phyloP scores from a whole-genome alignment of 2,113 vertebrate species.

The Maccullochella peelii region DNA sequence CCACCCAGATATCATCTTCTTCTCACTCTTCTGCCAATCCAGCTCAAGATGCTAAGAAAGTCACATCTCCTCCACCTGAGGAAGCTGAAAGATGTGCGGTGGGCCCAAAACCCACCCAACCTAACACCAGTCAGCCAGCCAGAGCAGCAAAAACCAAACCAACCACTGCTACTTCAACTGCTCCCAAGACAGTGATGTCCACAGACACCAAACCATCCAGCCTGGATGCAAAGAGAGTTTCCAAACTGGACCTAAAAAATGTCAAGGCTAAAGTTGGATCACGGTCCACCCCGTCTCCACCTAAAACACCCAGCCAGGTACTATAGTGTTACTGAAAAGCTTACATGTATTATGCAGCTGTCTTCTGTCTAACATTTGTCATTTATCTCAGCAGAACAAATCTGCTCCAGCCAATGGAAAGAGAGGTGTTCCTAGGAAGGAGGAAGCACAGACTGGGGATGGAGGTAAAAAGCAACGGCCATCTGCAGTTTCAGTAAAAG shows the following conservation, averaged over 20 bases:
- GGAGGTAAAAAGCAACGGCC: conserved; percentile 46
- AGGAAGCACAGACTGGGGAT: conserved; percentile 14
- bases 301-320: conserved; percentile 63
- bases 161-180: neutral
- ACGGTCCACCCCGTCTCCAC: conserved; percentile 8
- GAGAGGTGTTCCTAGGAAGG: conserved; percentile 48
- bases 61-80: neutral
- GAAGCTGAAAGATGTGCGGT: neutral
- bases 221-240: conserved; percentile 42
- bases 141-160: conserved; percentile 38
- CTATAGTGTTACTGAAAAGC: neutral
- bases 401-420: conserved; percentile 32
- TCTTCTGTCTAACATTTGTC: neutral
- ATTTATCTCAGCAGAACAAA: conserved; percentile 42
- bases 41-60: conserved; percentile 6
- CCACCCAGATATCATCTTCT: neutral
- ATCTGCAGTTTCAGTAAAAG: conserved; percentile 53
- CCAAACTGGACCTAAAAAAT: conserved; percentile 63
- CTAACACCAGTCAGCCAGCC: neutral
- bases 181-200: neutral
- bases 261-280: conserved; percentile 70
- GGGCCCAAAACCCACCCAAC: neutral
- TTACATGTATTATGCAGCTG: neutral
- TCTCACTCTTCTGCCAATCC: neutral
- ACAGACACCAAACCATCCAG: conserved; percentile 20